These are phyloP conservation scores for Sinonovacula constricta DNA, from an alignment of 1,140 invertebrate species.

Conservation along the genomic window DNA sequence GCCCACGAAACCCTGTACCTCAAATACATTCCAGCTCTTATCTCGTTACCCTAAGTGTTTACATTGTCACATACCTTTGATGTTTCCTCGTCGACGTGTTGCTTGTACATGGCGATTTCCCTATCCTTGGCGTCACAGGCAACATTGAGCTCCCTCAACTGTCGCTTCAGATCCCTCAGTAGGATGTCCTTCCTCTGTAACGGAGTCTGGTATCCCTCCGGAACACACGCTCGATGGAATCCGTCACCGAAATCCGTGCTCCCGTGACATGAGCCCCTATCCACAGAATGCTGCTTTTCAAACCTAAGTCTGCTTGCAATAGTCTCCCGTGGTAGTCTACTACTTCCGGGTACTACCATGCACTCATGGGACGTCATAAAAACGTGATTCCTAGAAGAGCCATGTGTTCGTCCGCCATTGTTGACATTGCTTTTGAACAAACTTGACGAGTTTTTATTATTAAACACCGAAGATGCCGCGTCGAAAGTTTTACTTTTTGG, in stretches of 20 bases:
- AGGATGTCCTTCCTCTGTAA: conserved; percentile 44
- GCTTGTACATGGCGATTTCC: conserved; percentile 43
- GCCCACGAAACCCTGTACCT: too few relatives aligned
- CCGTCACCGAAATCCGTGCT: conserved; percentile 10
- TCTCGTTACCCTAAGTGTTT: too few relatives aligned
- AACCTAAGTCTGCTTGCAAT: conserved; percentile 48
- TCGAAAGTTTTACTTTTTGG: conserved; percentile 50
- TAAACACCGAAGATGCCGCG: conserved; percentile 11
- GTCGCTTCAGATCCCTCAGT: conserved; percentile 38
- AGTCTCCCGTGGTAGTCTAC: conserved; percentile 44
- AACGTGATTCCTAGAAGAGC: conserved; percentile 32
- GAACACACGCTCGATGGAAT: conserved; percentile 17
- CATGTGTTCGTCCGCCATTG: not conserved
- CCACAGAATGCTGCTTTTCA: conserved; percentile 38
- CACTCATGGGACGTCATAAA: conserved; percentile 51
- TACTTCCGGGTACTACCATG: conserved; percentile 50
- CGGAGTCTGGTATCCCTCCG: conserved; percentile 37
- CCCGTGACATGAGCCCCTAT: not conserved
- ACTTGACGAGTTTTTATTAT: not conserved
- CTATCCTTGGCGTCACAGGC: conserved; percentile 40
- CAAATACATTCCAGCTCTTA: too few relatives aligned
- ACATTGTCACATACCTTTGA: conserved; percentile 27
- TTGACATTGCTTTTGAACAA: not conserved
- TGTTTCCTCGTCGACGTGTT: conserved; percentile 43
- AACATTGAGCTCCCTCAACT: conserved; percentile 36